Conservation (phyloP, 92 coral and sea anemone species). For the Heteractis magnifica region DNA sequence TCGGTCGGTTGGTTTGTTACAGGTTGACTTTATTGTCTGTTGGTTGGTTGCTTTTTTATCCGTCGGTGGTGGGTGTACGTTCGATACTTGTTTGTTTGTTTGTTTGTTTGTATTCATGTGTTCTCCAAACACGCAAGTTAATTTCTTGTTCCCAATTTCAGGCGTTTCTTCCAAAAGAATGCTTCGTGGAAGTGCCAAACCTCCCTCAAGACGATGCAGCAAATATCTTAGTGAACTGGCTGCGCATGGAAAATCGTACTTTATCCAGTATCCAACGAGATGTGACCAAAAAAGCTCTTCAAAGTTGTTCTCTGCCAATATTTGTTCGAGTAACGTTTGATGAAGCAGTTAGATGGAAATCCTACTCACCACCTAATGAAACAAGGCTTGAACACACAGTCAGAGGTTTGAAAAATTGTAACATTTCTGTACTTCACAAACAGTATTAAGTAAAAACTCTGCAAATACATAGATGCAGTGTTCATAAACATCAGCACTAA, state of each 20-base stretch:
- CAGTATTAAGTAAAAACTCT: too few species aligned
- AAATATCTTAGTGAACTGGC: slow-evolving; percentile 75
- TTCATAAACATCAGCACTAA: too few species aligned
- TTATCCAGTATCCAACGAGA: slow-evolving; percentile 59
- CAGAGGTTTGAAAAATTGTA: slow-evolving; percentile 46
- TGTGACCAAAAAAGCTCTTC: slow-evolving; percentile 58
- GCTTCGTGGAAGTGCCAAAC: slow-evolving; percentile 79
- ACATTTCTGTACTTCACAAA: background rate
- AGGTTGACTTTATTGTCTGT: too few species aligned
- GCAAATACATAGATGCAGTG: too few species aligned
- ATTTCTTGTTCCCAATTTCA: slow-evolving; percentile 6
- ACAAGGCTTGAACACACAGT: slow-evolving; percentile 66
- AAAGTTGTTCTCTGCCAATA: slow-evolving; percentile 85
- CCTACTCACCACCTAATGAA: slow-evolving; percentile 72
- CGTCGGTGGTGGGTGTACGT: too few species aligned
- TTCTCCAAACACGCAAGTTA: too few species aligned
- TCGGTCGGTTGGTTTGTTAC: too few species aligned
- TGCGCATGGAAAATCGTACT: slow-evolving; percentile 51
- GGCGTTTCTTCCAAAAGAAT: slow-evolving; percentile 65
- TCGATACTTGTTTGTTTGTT: too few species aligned
- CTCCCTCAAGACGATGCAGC: slow-evolving; percentile 76
- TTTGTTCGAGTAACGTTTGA: slow-evolving; percentile 93
- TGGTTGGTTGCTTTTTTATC: too few species aligned
- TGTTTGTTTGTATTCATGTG: too few species aligned
- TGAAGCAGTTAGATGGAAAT: slow-evolving; percentile 95